Conservation (phyloP, 2,113 vertebrate genomes). For the Myxocyprinus asiaticus region DNA sequence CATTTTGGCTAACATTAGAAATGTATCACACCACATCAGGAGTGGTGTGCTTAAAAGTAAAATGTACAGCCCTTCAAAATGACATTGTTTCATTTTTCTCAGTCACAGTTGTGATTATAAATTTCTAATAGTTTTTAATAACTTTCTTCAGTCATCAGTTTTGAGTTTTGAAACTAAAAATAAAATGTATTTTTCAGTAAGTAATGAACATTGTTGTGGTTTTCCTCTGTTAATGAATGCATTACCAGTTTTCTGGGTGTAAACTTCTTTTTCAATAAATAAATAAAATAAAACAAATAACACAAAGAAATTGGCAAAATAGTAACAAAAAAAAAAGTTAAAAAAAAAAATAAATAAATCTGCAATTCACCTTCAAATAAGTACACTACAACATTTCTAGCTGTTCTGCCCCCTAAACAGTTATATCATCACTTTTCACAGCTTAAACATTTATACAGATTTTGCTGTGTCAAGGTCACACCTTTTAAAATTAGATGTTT, state of each 20-base stretch:
- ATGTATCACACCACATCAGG: constrained; percentile 33
- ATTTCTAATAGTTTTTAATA: constrained; percentile 14
- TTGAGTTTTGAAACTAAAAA: neutral
- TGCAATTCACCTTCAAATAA: neutral
- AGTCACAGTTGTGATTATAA: constrained; percentile 4
- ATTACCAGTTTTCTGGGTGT: neutral
- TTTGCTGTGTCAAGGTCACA: constrained; percentile 18
- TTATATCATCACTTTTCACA: neutral
- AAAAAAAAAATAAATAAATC: no score
- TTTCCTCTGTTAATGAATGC: neutral
- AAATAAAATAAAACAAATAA: neutral
- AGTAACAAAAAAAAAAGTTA: neutral
- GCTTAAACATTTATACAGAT: no score
- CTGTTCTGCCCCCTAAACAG: neutral
- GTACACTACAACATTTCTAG: neutral
- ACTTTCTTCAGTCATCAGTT: neutral
- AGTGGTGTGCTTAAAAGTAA: constrained; percentile 41
- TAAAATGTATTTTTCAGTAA: neutral
- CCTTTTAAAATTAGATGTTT: neutral
- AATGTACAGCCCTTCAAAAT: neutral
- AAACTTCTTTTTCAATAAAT: neutral
- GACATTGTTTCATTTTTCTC: constrained; percentile 3
- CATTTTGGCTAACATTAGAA: neutral
- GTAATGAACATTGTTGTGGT: neutral
- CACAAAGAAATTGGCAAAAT: neutral